Conservation (phyloP, 2,797 vertebrate genomes). For the Agapornis canus region DNA sequence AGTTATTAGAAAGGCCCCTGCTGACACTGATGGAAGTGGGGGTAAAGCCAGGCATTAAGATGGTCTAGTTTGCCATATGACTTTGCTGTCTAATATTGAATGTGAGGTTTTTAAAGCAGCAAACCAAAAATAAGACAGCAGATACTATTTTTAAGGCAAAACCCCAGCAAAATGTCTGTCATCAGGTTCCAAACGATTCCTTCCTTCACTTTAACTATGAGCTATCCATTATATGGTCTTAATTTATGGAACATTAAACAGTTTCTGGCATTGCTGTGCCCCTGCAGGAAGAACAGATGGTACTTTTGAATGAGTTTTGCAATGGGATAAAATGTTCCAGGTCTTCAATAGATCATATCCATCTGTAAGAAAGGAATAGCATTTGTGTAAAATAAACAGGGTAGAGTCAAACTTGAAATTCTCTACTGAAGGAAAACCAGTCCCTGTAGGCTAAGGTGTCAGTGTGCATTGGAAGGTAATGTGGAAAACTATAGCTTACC, state of each 20-base stretch:
- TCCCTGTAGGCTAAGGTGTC: neutral
- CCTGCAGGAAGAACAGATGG: conserved; percentile 70
- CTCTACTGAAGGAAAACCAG: neutral
- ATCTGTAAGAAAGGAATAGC: conserved; percentile 38
- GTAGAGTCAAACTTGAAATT: neutral
- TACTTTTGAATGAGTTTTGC: conserved; percentile 57
- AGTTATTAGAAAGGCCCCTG: neutral
- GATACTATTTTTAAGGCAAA: conserved; percentile 30
- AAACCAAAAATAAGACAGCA: neutral
- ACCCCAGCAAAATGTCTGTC: conserved; percentile 7
- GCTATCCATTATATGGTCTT: conserved; percentile 32
- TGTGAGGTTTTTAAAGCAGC: neutral
- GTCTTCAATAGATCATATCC: conserved; percentile 54
- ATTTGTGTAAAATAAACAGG: conserved; percentile 36
- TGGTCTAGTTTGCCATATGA: neutral
- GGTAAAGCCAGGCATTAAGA: neutral
- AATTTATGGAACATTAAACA: conserved; percentile 67
- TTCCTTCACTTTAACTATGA: conserved; percentile 24
- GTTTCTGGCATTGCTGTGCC: conserved; percentile 52
- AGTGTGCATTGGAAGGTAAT: neutral
- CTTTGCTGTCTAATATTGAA: neutral
- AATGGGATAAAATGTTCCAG: conserved; percentile 54
- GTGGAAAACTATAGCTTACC: neutral
- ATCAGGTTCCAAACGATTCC: neutral
- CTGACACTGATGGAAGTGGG: neutral